These are phyloP conservation scores for Amblyraja radiata DNA, from an alignment of 2,797 vertebrate species.

Conservation along the genomic window DNA sequence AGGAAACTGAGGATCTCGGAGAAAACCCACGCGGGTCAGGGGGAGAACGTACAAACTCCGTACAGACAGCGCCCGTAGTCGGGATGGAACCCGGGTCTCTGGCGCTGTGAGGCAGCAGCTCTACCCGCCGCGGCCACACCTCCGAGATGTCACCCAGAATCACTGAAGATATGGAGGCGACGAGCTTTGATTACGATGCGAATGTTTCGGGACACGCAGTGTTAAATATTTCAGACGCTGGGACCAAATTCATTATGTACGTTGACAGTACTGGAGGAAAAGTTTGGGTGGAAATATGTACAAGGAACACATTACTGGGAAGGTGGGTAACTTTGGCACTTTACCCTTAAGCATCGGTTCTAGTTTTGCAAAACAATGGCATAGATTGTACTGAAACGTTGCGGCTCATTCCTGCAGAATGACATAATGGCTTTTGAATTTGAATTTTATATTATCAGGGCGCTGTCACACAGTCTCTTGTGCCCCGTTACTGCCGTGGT, in stretches of 20 bases:
- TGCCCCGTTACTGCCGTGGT: neutral
- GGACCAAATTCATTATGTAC: neutral
- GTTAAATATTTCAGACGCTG: conserved; percentile 28
- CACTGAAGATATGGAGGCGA: neutral
- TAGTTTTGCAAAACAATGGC: conserved; percentile 36
- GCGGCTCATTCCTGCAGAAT: conserved; percentile 26
- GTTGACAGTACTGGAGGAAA: conserved; percentile 12
- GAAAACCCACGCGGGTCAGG: too few species aligned
- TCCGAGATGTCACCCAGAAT: too few species aligned
- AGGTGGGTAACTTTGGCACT: conserved; percentile 34
- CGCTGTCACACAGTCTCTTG: conserved; percentile 5
- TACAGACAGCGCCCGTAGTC: too few species aligned
- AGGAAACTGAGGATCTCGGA: too few species aligned
- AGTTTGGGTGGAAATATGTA: conserved; percentile 33
- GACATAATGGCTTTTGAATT: conserved; percentile 34
- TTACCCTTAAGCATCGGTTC: conserved; percentile 25
- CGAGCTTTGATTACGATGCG: too few species aligned
- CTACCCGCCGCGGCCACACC: neutral
- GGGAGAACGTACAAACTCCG: too few species aligned
- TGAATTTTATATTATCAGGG: conserved; percentile 30
- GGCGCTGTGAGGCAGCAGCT: too few species aligned
- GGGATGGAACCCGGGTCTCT: too few species aligned
- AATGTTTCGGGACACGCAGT: neutral
- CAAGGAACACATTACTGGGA: conserved; percentile 31
- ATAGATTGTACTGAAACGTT: conserved; percentile 23